A percentile compares a stretch with the other conserved stretches of the same genome.
These are phyloP conservation scores for Ennomos erosarius DNA, from an alignment of 2,888 invertebrate species.

Conservation along the genomic window DNA sequence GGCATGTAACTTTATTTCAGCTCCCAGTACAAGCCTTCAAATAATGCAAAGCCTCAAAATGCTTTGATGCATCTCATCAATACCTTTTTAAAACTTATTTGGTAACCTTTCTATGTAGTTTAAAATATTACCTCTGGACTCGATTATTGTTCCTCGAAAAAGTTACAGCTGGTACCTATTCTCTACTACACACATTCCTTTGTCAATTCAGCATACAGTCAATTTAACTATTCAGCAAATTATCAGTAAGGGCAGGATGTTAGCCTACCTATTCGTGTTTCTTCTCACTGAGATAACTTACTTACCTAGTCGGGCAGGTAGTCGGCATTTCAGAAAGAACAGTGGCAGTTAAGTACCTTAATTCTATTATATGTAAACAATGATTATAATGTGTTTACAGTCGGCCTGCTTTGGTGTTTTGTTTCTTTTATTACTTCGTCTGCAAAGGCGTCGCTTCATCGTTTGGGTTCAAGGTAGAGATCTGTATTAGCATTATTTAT, in stretches of 20 bases:
- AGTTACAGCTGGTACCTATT: background rate
- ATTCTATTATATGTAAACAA: constrained; percentile 69
- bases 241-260: constrained; percentile 31
- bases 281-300: constrained; percentile 34
- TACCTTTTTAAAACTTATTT: no score
- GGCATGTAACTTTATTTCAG: no score
- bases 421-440: constrained; percentile 37
- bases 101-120: no score
- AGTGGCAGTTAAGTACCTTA: constrained; percentile 72
- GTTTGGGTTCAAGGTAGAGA: constrained; percentile 50
- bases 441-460: constrained; percentile 37
- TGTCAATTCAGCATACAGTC: background rate
- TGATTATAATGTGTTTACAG: constrained; percentile 58
- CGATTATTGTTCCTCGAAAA: background rate
- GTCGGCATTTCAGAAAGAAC: constrained; percentile 64
- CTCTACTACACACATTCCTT: background rate
- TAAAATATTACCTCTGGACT: no score
- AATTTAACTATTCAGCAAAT: constrained; percentile 11
- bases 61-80: no score
- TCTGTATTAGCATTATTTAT: no score
- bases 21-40: no score
- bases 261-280: constrained; percentile 23
- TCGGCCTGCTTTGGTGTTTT: constrained; percentile 57
- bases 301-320: constrained; percentile 38
- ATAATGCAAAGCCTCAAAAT: no score